Evolutionary conservation across 2,797 vertebrate genomes (phyloP).

Genomic region (Epinephelus coioides): DNA sequence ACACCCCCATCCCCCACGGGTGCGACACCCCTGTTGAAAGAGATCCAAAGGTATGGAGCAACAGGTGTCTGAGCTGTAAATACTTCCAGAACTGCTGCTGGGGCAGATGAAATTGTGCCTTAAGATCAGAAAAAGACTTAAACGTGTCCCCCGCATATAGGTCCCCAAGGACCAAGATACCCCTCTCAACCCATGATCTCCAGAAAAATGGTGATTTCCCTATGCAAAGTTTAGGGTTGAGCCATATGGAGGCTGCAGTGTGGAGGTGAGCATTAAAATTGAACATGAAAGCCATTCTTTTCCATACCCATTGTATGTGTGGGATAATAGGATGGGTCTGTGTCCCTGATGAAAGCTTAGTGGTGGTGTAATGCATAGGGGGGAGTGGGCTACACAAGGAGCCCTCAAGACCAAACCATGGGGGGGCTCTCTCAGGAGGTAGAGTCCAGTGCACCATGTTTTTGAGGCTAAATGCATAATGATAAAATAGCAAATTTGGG

Average conservation of each 20-base stretch:
- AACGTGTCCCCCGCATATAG: too few species aligned
- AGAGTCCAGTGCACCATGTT: neutral
- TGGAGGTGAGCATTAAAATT: neutral
- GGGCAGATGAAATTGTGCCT: too few species aligned
- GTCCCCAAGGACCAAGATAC: too few species aligned
- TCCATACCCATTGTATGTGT: neutral
- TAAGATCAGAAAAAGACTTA: too few species aligned
- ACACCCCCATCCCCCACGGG: too few species aligned
- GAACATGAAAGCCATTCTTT: neutral
- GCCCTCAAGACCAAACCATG: neutral
- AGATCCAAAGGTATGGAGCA: too few species aligned
- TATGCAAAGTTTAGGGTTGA: too few species aligned
- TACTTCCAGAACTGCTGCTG: too few species aligned
- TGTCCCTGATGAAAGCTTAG: neutral
- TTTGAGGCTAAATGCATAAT: constrained; percentile 3
- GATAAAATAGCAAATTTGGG: neutral
- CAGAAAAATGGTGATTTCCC: too few species aligned
- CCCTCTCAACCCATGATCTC: too few species aligned
- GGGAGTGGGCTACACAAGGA: neutral
- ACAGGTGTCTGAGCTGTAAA: too few species aligned
- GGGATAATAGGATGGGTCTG: neutral
- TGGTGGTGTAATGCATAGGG: neutral
- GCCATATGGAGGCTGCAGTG: neutral
- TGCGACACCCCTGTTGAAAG: neutral
- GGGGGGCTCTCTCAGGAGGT: neutral